A percentile compares a stretch with the other conserved stretches of the same genome.
Evolutionary conservation across 2,113 vertebrate genomes (phyloP).

Genomic region (Rhinichthys klamathensis): DNA sequence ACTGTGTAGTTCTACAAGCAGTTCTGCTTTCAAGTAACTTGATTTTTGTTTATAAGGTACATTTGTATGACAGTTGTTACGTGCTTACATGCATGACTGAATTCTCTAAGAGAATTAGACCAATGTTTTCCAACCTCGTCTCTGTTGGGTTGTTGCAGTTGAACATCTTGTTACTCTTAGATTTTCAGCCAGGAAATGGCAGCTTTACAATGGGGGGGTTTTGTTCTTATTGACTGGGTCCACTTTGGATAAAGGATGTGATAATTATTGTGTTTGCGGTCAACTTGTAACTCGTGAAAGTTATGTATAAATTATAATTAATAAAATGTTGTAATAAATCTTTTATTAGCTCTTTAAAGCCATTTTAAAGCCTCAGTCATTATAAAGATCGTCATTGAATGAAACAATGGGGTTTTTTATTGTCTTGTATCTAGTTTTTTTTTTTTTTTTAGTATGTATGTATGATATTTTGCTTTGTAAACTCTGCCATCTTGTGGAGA

Average conservation of each 20-base stretch:
- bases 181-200: slow-evolving; percentile 57
- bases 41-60: slow-evolving; percentile 70
- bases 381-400: neutral
- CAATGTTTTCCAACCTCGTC: slow-evolving; percentile 82
- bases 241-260: slow-evolving; percentile 65
- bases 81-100: slow-evolving; percentile 96
- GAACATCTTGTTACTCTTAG: slow-evolving; percentile 68
- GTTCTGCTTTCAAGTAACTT: slow-evolving; percentile 60
- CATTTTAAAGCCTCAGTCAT: neutral
- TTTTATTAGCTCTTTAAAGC: slow-evolving; percentile 80
- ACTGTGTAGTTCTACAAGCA: slow-evolving; percentile 80
- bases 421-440: neutral
- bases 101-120: slow-evolving; percentile 95
- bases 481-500: slow-evolving; percentile 75
- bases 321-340: slow-evolving; percentile 81
- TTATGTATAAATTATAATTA: slow-evolving; percentile 75
- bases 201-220: slow-evolving; percentile 52
- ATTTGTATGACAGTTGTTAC: slow-evolving; percentile 85
- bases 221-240: slow-evolving; percentile 64
- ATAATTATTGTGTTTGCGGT: slow-evolving; percentile 74
- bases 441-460: neutral
- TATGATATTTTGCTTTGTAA: slow-evolving; percentile 53
- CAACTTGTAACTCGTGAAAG: slow-evolving; percentile 77
- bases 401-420: no score
- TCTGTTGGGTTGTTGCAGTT: slow-evolving; percentile 62